Evolutionary conservation across 2,888 invertebrate species (phyloP).

Genomic region (Tachystola acroxantha): DNA sequence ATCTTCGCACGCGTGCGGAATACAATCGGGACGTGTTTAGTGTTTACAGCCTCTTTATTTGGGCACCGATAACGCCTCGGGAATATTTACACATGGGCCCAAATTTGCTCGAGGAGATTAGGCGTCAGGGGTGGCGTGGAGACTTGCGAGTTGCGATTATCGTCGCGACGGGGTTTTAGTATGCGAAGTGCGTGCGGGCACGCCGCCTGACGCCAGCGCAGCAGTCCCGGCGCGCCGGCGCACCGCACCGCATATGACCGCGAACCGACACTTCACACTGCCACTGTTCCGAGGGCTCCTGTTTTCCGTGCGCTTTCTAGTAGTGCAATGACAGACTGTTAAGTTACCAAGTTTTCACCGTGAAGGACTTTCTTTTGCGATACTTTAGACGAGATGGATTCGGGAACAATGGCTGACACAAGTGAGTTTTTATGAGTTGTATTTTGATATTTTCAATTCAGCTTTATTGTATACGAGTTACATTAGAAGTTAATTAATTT

Average conservation of each 20-base stretch:
- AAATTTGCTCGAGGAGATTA: constrained; percentile 61
- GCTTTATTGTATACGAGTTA: not conserved
- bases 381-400: constrained; percentile 24
- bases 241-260: constrained; percentile 37
- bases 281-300: constrained; percentile 48
- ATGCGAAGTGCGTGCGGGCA: constrained; percentile 68
- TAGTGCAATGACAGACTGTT: constrained; percentile 59
- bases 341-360: constrained; percentile 21
- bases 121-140: constrained; percentile 40
- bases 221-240: constrained; percentile 35
- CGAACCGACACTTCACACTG: constrained; percentile 48
- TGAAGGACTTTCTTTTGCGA: constrained; percentile 19
- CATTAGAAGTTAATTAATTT: too few relatives aligned
- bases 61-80: constrained; percentile 50
- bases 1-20: constrained; percentile 40
- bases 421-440: constrained; percentile 23
- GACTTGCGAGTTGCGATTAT: constrained; percentile 42
- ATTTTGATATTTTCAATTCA: not conserved
- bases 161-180: constrained; percentile 63
- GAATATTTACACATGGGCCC: constrained; percentile 57
- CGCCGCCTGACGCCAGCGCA: constrained; percentile 63
- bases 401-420: constrained; percentile 34
- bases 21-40: constrained; percentile 48
- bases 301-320: constrained; percentile 56
- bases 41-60: constrained; percentile 52